Base-by-base conservation (phyloP, 2,797 vertebrate genomes). In the Smutsia gigantea region DNA sequence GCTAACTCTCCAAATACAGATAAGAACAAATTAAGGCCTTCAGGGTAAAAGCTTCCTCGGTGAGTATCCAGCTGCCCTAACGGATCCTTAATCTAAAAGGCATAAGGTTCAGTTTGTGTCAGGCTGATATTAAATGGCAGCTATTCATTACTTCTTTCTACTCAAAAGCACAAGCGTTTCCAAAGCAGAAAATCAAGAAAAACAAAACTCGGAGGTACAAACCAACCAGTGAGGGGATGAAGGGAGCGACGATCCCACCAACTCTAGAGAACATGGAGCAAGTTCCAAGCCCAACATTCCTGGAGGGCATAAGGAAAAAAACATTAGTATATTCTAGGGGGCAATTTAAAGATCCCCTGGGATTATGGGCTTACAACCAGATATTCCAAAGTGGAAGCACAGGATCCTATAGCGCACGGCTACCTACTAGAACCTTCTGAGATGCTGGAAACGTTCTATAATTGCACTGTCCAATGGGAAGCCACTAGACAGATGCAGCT, bases 241-340 rank as follows among this genome's bases (percentile, higher is more conserved):
- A 99, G 66, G 99, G 99, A 10, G 99, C 99, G 46, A 99, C 97
- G 46, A 99, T 99, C 83, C 99, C 99, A 78, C 99, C 99, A 46
- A 99, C 94, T 93, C 99, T 98, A 79, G 99, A 99, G 96, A 99
- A 98, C 99, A 99, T 99, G 92, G 99, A 99, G 72, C 99, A 99
- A 21, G 98, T 96, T 77, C 99, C 99, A 96, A 99, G 98, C 84
- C 99, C 99, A 59, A 98, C 98, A 55, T 99, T 99, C 97, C 99
- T 99, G 96, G 39, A 86, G 96, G 79, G 75, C 83, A 91, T 2
- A 93, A 96, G 66, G 0, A 93, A 90, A 75, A 49, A 74, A 64
- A 49, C 46, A 84, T 87, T 7, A 95, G 69, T 71, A 7, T 71
- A n/a, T 71, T 75, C 63, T 6, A 25, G 49, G 34, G 57, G 19